Percentiles rank a stretch among this genome's conserved stretches.
These are phyloP conservation scores for Schlechtendalia chinensis DNA, from an alignment of 1,140 invertebrate species.

Conservation along the genomic window DNA sequence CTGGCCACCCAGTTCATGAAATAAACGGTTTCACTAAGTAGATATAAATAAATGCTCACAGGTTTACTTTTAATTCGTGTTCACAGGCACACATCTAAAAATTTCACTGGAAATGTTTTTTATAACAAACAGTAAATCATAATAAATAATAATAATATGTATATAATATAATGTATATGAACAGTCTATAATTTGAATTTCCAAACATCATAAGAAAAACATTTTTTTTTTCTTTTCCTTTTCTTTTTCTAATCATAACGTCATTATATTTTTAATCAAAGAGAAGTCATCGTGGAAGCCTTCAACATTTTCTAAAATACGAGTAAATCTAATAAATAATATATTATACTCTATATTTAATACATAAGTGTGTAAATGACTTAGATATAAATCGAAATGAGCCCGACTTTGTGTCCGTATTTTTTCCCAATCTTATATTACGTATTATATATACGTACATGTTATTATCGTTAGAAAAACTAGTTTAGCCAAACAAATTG, in stretches of 20 bases:
- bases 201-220: neutral
- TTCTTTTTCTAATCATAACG: neutral
- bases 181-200: no score
- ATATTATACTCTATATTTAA: neutral
- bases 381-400: neutral
- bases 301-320: neutral
- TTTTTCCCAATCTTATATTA: neutral
- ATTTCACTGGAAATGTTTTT: no score
- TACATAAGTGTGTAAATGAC: neutral
- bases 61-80: no score
- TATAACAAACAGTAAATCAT: no score
- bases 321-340: neutral
- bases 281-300: neutral
- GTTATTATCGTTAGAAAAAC: neutral
- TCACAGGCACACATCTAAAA: no score
- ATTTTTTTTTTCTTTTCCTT: neutral
- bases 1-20: no score
- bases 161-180: no score
- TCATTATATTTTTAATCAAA: neutral
- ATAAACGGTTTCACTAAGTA: no score
- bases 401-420: neutral
- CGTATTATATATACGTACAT: neutral
- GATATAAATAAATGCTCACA: no score
- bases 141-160: no score
- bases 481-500: neutral